Conservation (phyloP, 2,888 invertebrate genomes). For the Pristionchus mayeri region DNA sequence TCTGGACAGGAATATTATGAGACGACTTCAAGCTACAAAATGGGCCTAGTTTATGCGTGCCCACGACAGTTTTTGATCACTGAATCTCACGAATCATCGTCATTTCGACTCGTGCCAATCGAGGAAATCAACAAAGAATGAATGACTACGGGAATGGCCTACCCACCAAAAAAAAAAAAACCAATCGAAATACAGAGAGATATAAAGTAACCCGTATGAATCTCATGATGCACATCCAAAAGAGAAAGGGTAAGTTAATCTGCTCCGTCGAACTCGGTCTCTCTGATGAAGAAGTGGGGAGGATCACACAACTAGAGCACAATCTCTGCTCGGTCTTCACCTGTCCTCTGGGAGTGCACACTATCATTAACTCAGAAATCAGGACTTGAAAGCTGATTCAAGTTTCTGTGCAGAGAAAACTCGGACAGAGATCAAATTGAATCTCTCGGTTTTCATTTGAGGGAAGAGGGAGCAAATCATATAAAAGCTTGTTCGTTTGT, state of each 20-base stretch:
- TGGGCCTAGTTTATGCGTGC: background rate
- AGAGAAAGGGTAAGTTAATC: background rate
- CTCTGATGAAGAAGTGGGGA: background rate
- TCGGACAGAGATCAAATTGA: slow-evolving; percentile 3
- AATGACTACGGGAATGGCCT: background rate
- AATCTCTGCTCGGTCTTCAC: background rate
- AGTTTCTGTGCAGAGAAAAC: slow-evolving; percentile 2
- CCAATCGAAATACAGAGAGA: background rate
- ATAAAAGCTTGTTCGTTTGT: background rate
- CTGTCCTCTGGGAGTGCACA: background rate
- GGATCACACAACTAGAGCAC: background rate
- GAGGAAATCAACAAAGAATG: background rate
- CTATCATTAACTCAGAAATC: background rate
- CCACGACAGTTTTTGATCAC: slow-evolving; percentile 11
- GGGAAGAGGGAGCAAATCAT: slow-evolving; percentile 13
- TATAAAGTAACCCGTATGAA: background rate
- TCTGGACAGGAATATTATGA: background rate
- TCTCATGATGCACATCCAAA: background rate
- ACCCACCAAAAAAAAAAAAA: too few species aligned
- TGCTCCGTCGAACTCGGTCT: background rate
- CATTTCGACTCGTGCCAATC: background rate
- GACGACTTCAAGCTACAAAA: background rate
- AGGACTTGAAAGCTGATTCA: background rate
- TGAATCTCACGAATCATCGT: background rate
- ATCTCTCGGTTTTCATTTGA: background rate